A percentile compares a stretch with the other conserved stretches of the same genome.
Evolutionary conservation across 92 coral and sea anemone genomes (phyloP).

Genomic region (Parazoanthus darwini): DNA sequence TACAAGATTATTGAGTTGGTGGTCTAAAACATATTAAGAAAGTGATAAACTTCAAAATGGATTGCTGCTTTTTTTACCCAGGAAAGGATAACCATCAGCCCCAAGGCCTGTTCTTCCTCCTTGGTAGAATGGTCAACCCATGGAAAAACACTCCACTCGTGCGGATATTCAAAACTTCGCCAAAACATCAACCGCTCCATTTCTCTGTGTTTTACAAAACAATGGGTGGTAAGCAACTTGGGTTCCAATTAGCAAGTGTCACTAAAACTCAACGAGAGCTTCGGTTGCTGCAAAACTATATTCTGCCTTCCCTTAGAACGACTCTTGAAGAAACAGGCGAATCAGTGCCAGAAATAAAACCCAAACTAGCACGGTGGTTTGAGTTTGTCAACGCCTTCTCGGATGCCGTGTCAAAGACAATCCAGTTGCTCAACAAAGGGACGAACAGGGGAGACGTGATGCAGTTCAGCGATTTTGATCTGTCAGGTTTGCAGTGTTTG

Average conservation of each 20-base stretch:
- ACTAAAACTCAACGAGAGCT: background rate
- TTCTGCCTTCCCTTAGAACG: background rate
- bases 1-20: no score
- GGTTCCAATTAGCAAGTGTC: background rate
- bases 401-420: background rate
- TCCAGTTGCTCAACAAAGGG: background rate
- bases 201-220: background rate
- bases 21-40: no score
- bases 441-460: background rate
- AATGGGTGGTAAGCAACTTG: background rate
- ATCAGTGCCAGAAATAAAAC: background rate
- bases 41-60: background rate
- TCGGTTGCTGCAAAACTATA: background rate
- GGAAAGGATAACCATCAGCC: background rate
- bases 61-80: background rate
- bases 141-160: slow-evolving; percentile 3
- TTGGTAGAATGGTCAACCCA: background rate
- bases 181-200: background rate
- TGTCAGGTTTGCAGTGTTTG: slow-evolving; percentile 2
- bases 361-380: no score
- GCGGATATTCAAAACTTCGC: background rate
- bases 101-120: background rate
- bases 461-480: background rate
- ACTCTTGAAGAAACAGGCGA: slow-evolving; percentile 7
- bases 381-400: no score